A percentile compares a stretch with the other conserved stretches of the same genome.
These are phyloP conservation scores for Harlomillsia oculata DNA, from an alignment of 1,140 invertebrate species.

Conservation along the genomic window DNA sequence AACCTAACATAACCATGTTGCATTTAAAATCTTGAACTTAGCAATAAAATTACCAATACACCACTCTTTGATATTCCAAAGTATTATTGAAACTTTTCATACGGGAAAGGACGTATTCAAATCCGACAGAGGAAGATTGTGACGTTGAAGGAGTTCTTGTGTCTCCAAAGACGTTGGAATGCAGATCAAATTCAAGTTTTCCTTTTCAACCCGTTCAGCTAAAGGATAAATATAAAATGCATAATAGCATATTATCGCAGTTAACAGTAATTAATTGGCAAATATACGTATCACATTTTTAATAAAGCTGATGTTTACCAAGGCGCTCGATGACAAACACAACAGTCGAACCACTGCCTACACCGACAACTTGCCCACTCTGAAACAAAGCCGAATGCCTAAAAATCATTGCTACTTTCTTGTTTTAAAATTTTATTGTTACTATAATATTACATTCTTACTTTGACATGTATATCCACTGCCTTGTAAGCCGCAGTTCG, in stretches of 20 bases:
- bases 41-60: too few relatives aligned
- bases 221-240: constrained; percentile 34
- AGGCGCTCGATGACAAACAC: constrained; percentile 81
- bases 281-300: constrained; percentile 11
- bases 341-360: constrained; percentile 89
- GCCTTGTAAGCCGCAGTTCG: constrained; percentile 20
- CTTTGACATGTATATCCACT: constrained; percentile 29
- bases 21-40: neutral
- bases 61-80: too few relatives aligned
- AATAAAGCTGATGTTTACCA: constrained; percentile 43
- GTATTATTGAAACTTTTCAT: neutral
- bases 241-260: constrained; percentile 8
- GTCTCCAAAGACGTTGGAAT: constrained; percentile 90
- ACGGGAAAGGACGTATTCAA: constrained; percentile 72
- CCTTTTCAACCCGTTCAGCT: constrained; percentile 65
- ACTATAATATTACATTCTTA: too few relatives aligned
- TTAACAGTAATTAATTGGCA: too few relatives aligned
- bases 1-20: constrained; percentile 44
- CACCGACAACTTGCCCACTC: constrained; percentile 67
- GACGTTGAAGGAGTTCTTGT: constrained; percentile 63
- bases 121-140: constrained; percentile 65
- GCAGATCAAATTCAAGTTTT: constrained; percentile 69
- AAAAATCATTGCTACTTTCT: too few relatives aligned
- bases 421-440: too few relatives aligned
- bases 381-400: constrained; percentile 39